Evolutionary conservation across 2,888 invertebrate species (phyloP).

Genomic region (Melinaea marsaeus): DNA sequence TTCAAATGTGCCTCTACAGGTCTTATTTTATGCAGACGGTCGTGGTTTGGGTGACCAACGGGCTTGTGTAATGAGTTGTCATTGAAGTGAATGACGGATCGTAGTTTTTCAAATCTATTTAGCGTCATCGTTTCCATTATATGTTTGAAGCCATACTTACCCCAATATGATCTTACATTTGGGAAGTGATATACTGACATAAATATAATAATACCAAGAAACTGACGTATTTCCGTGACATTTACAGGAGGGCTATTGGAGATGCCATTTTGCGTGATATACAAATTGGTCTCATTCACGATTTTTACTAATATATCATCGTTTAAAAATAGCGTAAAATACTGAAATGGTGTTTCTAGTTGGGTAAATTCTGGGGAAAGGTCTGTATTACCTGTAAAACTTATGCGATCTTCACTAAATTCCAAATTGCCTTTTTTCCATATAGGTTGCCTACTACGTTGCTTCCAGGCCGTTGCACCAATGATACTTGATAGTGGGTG

Average conservation of each 20-base stretch:
- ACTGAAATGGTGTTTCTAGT: slow-evolving; percentile 21
- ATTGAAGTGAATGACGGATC: slow-evolving; percentile 29
- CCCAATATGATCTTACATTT: slow-evolving; percentile 32
- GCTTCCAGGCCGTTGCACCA: slow-evolving; percentile 23
- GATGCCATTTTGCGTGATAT: slow-evolving; percentile 20
- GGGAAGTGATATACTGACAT: slow-evolving; percentile 32
- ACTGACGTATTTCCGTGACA: slow-evolving; percentile 30
- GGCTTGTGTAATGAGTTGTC: slow-evolving; percentile 23
- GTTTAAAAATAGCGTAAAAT: slow-evolving; percentile 23
- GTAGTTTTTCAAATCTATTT: slow-evolving; percentile 31
- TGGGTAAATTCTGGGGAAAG: slow-evolving; percentile 21
- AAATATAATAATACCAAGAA: slow-evolving; percentile 27
- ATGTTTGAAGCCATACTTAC: slow-evolving; percentile 29
- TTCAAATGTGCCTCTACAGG: no score
- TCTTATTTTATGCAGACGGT: no score
- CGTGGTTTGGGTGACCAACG: slow-evolving; percentile 26
- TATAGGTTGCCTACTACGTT: slow-evolving; percentile 20
- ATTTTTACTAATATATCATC: slow-evolving; percentile 22
- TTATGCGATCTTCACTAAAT: slow-evolving; percentile 23
- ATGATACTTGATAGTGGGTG: slow-evolving; percentile 17
- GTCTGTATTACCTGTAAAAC: slow-evolving; percentile 25
- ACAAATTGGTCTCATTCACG: slow-evolving; percentile 20
- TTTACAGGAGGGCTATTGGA: slow-evolving; percentile 22
- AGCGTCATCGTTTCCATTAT: slow-evolving; percentile 32
- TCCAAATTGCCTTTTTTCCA: slow-evolving; percentile 21